These are phyloP conservation scores for Trogon surrucura DNA, from an alignment of 2,113 vertebrate genomes.

Conservation along the genomic window DNA sequence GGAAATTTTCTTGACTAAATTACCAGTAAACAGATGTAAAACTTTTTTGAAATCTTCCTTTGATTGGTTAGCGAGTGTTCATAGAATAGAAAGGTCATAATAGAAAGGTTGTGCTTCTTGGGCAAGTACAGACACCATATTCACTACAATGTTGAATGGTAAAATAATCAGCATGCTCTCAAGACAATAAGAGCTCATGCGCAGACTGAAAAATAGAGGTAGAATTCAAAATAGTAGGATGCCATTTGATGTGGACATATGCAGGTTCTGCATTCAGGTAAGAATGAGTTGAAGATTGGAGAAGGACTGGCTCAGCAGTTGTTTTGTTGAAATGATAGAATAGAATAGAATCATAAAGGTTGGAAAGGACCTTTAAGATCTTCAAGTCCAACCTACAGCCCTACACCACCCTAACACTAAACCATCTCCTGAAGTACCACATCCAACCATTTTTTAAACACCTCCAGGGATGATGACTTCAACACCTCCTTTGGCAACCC, in stretches of 20 bases:
- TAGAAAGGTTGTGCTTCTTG: background rate
- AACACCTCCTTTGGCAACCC: too few species aligned
- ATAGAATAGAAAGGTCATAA: background rate
- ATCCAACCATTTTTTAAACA: too few species aligned
- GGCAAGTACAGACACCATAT: background rate
- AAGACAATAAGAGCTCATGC: background rate
- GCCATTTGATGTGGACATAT: fast-evolving
- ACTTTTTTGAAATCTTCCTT: background rate
- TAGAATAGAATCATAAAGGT: too few species aligned
- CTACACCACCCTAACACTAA: too few species aligned
- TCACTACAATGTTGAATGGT: background rate
- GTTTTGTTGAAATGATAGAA: background rate
- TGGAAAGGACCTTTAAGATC: too few species aligned
- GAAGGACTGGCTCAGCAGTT: background rate
- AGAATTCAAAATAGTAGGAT: background rate
- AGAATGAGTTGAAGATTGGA: background rate
- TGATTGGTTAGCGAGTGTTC: background rate
- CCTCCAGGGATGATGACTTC: too few species aligned
- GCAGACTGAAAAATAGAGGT: background rate
- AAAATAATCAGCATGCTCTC: background rate
- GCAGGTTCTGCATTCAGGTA: background rate
- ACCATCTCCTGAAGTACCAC: too few species aligned
- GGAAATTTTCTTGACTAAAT: background rate
- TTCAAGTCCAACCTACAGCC: too few species aligned
- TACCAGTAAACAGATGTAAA: background rate